Evolutionary conservation across 2,113 vertebrate genomes (phyloP).

Genomic region (Macaca nemestrina): DNA sequence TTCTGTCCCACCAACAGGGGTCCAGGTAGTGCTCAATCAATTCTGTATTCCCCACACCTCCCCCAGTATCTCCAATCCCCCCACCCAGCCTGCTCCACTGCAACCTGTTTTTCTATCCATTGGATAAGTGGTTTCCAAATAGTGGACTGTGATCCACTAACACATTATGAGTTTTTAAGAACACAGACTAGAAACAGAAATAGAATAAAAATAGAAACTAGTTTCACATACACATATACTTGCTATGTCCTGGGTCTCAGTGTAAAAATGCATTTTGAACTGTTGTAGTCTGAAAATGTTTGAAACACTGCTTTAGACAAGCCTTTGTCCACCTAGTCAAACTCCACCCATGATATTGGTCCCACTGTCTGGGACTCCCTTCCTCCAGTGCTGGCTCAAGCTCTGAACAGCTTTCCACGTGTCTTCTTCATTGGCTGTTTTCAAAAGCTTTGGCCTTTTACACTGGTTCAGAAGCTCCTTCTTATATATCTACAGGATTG

Average conservation of each 20-base stretch:
- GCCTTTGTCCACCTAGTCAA: background rate
- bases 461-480: background rate
- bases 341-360: background rate
- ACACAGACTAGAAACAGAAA: background rate
- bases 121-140: background rate
- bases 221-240: background rate
- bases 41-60: too few species aligned
- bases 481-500: background rate
- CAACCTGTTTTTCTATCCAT: background rate
- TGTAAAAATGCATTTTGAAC: background rate
- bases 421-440: background rate
- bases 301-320: background rate
- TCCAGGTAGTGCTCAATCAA: background rate
- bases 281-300: background rate
- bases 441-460: slow-evolving; percentile 11
- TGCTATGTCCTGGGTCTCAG: background rate
- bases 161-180: background rate
- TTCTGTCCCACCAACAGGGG: background rate
- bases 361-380: background rate
- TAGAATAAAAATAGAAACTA: background rate
- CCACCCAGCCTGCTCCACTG: background rate
- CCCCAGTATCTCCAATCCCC: background rate
- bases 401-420: background rate
- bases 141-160: background rate
- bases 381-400: background rate